Conservation (phyloP, 2,797 vertebrate species). For the Glyptemys insculpta region DNA sequence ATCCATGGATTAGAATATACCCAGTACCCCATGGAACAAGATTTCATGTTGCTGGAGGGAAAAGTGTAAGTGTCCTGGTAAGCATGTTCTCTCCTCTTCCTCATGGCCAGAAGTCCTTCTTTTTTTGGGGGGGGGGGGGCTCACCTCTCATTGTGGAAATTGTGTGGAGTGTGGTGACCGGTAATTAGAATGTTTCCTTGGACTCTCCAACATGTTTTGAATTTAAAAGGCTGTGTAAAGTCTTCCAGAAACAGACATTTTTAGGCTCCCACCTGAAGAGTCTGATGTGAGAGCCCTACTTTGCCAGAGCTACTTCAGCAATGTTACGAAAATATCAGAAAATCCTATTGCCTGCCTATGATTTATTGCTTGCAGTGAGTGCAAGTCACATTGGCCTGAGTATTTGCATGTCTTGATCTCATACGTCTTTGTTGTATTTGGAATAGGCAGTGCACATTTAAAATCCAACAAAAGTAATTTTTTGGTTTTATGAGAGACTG, state of each 20-base stretch:
- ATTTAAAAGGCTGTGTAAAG: neutral
- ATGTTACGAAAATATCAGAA: neutral
- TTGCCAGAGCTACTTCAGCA: slow-evolving; percentile 16
- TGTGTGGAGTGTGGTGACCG: neutral
- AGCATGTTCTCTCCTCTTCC: neutral
- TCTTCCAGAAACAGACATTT: neutral
- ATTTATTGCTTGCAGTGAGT: neutral
- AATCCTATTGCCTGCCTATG: fast-evolving
- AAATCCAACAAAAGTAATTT: neutral
- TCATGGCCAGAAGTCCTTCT: neutral
- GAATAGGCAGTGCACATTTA: neutral
- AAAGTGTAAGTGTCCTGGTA: neutral
- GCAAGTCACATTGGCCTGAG: fast-evolving
- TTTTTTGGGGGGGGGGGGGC: no score
- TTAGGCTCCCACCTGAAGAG: slow-evolving; percentile 40
- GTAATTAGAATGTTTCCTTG: fast-evolving
- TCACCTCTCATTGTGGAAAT: neutral
- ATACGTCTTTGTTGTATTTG: neutral
- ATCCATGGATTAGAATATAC: neutral
- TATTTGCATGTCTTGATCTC: neutral
- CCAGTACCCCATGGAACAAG: neutral
- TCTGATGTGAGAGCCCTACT: neutral
- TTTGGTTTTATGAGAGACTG: neutral
- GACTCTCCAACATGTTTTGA: neutral
- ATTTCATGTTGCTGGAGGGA: neutral